Evolutionary conservation across 2,888 invertebrate genomes (phyloP), one percentile per base, ranked within the genome.

Genomic region (Tethea ocularis): DNA sequence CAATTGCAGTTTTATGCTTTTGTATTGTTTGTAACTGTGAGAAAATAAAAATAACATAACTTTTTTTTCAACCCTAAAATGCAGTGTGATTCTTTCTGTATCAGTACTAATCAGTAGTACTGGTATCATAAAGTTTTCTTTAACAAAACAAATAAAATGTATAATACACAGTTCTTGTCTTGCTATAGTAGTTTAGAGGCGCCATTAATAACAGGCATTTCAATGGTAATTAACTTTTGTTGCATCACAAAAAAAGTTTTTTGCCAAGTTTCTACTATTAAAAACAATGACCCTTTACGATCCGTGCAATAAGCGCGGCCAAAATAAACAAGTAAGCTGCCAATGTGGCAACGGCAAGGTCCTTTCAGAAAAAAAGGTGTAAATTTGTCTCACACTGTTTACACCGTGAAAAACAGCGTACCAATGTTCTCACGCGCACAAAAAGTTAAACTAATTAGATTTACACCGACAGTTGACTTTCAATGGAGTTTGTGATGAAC

Each of bases 401-500:
- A 54, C 53, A 22, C 33, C 36, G n/a, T 22, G 17, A 54, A 33
- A 24, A 22, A 33, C 36, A 33, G 0, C 2, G n/a, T 1, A 17
- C 17, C 8, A 46, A 17, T 10, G n/a, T 54, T 54, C 54, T 22
- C 54, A 54, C 54, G 54, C 17, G 54, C 20, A 54, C 54, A 15
- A 13, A 17, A 36, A 36, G 6, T 20, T 13, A 22, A 17, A 54
- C 33, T 33, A 54, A 54, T 54, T 54, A 54, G 22, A 33, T 33
- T 54, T 17, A 33, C 15, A 54, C 33, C 54, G 54, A 46, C 46
- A 17, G 46, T 2, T 20, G 46, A 46, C 46, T 46, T 46, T 46
- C 46, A 46, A 46, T 46, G 41, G 41, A 6, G 33, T 20, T 20
- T 20, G 17, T 46, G 41, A 41, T 41, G 46, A 46, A 46, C 46